Evolutionary conservation across 2,888 invertebrate genomes (phyloP).

Genomic region (Muscina levida): DNA sequence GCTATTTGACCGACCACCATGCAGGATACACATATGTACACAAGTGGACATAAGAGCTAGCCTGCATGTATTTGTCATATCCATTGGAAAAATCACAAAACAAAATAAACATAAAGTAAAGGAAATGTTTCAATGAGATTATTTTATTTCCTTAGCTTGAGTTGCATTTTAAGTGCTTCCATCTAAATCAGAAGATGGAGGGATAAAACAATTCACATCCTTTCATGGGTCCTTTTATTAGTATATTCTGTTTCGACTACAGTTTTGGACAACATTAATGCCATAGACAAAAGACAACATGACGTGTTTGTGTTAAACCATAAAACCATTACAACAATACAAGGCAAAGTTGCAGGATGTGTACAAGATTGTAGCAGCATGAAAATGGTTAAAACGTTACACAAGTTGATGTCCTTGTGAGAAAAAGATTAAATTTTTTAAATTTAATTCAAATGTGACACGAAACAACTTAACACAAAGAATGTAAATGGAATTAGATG

Average conservation of each 20-base stretch:
- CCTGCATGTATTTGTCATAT: no score
- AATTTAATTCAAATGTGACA: background rate
- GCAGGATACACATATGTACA: no score
- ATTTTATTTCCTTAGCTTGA: constrained; percentile 75
- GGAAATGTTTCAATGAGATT: constrained; percentile 47
- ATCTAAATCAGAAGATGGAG: no score
- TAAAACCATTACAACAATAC: constrained; percentile 71
- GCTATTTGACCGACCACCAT: no score
- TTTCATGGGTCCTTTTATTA: background rate
- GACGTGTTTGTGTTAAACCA: constrained; percentile 63
- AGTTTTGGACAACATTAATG: background rate
- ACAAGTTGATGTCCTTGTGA: background rate
- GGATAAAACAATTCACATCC: background rate
- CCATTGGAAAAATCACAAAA: no score
- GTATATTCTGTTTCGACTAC: background rate
- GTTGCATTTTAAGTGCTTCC: constrained; percentile 75
- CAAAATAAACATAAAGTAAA: no score
- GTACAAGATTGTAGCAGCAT: no score
- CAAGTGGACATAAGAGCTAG: no score
- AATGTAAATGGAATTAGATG: no score
- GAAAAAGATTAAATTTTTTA: constrained; percentile 13
- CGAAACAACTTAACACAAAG: background rate
- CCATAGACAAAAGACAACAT: constrained; percentile 56
- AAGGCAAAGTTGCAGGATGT: background rate
- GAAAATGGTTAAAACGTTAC: background rate